Conservation (phyloP, 2,888 invertebrate species). For the Ectropis crepuscularia region DNA sequence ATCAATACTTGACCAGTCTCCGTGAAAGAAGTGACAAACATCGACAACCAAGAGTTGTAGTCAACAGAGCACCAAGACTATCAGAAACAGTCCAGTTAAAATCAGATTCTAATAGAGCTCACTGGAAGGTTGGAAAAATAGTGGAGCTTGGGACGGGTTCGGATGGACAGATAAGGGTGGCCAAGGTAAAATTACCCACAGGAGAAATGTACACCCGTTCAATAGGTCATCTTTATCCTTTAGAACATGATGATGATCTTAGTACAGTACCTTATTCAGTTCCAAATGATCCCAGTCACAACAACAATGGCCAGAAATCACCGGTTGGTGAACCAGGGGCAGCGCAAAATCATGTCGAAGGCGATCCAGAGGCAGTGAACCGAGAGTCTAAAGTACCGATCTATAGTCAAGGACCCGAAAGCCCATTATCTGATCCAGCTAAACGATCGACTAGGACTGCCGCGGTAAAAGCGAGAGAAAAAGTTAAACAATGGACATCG, state of each 20-base stretch:
- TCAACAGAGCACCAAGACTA: background rate
- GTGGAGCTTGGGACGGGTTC: background rate
- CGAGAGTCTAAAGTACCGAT: too few relatives aligned
- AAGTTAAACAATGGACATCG: too few relatives aligned
- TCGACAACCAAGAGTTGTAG: background rate
- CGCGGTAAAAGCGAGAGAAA: too few relatives aligned
- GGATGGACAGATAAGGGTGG: constrained; percentile 27
- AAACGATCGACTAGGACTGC: too few relatives aligned
- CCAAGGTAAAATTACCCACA: constrained; percentile 24
- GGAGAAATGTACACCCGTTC: constrained; percentile 6
- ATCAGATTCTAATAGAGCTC: constrained; percentile 19
- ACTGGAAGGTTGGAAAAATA: constrained; percentile 36
- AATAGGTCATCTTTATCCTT: constrained; percentile 15
- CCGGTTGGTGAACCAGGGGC: too few relatives aligned
- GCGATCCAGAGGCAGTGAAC: too few relatives aligned
- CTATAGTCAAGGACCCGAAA: too few relatives aligned
- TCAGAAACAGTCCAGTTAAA: constrained; percentile 30
- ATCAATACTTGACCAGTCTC: constrained; percentile 2
- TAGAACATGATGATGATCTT: constrained; percentile 11
- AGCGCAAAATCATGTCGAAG: too few relatives aligned
- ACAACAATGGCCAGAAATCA: too few relatives aligned
- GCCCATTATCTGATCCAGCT: too few relatives aligned
- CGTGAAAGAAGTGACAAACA: constrained; percentile 10
- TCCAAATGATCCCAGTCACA: too few relatives aligned
- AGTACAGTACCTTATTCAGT: too few relatives aligned